These are phyloP conservation scores for Crotalus helleri DNA, from an alignment of 2,113 vertebrate genomes.

Conservation along the genomic window DNA sequence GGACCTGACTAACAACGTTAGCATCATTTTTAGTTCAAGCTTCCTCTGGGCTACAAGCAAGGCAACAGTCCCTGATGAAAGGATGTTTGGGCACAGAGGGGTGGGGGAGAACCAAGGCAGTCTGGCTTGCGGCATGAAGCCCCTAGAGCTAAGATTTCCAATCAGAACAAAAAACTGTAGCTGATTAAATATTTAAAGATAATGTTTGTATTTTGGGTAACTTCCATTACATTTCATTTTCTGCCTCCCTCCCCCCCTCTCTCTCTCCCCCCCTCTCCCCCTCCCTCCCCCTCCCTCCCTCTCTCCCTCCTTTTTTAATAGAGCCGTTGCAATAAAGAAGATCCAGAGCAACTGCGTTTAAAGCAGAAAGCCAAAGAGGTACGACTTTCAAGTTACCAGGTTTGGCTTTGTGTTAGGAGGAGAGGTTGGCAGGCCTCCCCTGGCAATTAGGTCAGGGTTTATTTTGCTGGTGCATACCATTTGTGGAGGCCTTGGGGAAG, in stretches of 20 bases:
- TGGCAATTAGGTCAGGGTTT: slow-evolving; percentile 96
- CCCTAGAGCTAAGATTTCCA: slow-evolving; percentile 74
- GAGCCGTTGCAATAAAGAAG: slow-evolving; percentile 87
- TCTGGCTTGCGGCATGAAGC: slow-evolving; percentile 67
- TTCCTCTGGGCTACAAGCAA: slow-evolving; percentile 70
- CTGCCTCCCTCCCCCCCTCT: background rate
- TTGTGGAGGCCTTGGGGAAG: slow-evolving; percentile 89
- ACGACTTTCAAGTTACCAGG: slow-evolving; percentile 64
- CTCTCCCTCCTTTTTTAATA: slow-evolving; percentile 72
- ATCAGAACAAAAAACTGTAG: slow-evolving; percentile 72
- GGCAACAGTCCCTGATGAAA: slow-evolving; percentile 65
- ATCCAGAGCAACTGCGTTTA: slow-evolving; percentile 86
- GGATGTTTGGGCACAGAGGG: slow-evolving; percentile 20
- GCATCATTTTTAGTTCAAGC: slow-evolving; percentile 74
- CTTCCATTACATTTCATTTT: slow-evolving; percentile 63
- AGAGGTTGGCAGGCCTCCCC: slow-evolving; percentile 77
- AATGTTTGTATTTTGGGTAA: slow-evolving; percentile 66
- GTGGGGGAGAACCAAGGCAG: slow-evolving; percentile 44
- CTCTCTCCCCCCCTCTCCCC: background rate
- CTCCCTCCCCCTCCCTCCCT: too few species aligned
- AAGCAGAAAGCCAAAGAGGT: slow-evolving; percentile 94
- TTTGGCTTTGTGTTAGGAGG: slow-evolving; percentile 68
- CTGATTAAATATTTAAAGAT: slow-evolving; percentile 79
- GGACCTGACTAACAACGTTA: slow-evolving; percentile 77
- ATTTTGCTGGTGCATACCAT: slow-evolving; percentile 91